Evolutionary conservation across 2,797 vertebrate species (phyloP), one percentile per base, ranked within the genome.

Genomic region (Hydrolagus colliei): DNA sequence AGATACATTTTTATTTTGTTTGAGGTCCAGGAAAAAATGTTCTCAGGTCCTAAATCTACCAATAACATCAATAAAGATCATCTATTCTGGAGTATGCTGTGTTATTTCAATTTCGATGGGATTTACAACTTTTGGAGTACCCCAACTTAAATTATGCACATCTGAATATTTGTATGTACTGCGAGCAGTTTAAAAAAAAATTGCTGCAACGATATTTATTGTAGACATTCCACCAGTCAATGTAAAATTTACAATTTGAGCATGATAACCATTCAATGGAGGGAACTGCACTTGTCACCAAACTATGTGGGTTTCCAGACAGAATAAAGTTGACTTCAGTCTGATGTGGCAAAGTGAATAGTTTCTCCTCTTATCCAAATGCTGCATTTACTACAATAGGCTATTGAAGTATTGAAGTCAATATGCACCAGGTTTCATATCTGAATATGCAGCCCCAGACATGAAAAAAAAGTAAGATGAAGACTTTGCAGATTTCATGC

Each of bases 231-330:
- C 63, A 84, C 71, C 71, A 71, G 79, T 84, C 71, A 67, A 16
- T 67, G 65, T 41, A 41, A 84, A 63, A 84, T 84, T 84, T 84
- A 84, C 79, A 84, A 52, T 84, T 84, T 84, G 79, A 84, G 71
- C 79, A 84, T 41, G 79, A 84, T 84, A 84, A 84, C 79, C 67
- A 63, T 84, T 84, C 79, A 84, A 11, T 71, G 52, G 79, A 84
- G 65, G 79, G 79, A 84, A 68, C 79, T 35, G 20, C 65, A 71
- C 79, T 84, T 84, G 79, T 84, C 79, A 84, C 62, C 68, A 14
- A 84, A 84, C 35, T 52, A 84, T 84, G 79, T 84, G 79, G 32
- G 79, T 71, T 84, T 84, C 79, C 79, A 84, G 79, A 84, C 79
- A 84, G 65, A 67, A 41, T 84, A 71, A 71, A 84, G 79, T 71